phyloP scores from a whole-genome alignment of 1,140 invertebrate species.

The Drosophila ananassae region DNA sequence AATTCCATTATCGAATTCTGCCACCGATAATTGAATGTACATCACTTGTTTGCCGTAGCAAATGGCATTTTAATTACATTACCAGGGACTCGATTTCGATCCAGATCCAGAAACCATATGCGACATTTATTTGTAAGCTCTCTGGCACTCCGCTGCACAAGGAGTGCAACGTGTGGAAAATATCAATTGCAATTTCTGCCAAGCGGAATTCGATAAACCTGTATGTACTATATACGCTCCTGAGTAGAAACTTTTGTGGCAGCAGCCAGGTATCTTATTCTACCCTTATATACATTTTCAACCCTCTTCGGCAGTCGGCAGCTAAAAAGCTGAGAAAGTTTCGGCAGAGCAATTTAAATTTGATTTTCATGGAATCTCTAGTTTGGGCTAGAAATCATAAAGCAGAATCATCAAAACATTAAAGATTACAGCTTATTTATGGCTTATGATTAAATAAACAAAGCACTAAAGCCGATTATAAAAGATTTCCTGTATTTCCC shows the following conservation, averaged over 20 bases:
- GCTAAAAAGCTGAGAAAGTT: background rate
- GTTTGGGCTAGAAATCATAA: too few relatives aligned
- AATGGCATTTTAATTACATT: conserved; percentile 65
- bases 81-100: conserved; percentile 2
- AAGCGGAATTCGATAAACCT: conserved; percentile 11
- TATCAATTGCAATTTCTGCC: conserved; percentile 39
- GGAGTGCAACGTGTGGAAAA: conserved; percentile 48
- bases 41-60: conserved; percentile 42
- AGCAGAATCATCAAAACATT: too few relatives aligned
- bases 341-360: background rate
- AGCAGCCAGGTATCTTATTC: conserved; percentile 13
- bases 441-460: background rate
- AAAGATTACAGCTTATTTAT: background rate
- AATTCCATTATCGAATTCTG: conserved; percentile 49
- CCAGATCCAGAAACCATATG: conserved; percentile 20
- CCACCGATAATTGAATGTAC: conserved; percentile 55
- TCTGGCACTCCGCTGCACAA: background rate
- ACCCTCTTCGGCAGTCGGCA: background rate
- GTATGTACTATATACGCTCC: conserved; percentile 13
- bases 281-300: conserved; percentile 5
- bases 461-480: background rate
- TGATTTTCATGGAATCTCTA: too few relatives aligned
- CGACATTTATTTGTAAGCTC: conserved; percentile 28
- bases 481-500: background rate
- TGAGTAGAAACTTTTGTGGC: background rate